Conservation (phyloP, 1,140 invertebrate genomes). For the Tetragnatha versicolor region DNA sequence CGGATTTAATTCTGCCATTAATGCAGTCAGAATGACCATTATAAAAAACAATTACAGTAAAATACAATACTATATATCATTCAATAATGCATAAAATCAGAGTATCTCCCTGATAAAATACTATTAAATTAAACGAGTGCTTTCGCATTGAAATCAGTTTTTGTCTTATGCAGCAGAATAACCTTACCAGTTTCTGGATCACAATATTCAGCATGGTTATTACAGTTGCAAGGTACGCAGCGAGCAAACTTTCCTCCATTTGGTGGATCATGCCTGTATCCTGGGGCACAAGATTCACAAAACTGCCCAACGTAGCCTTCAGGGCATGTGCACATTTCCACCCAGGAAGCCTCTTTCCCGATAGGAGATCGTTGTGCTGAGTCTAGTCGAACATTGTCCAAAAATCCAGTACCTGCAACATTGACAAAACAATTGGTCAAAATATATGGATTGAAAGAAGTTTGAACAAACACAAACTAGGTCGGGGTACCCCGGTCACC, state of each 20-base stretch:
- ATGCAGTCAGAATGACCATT: too few relatives aligned
- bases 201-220: slow-evolving; percentile 93
- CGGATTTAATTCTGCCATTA: too few relatives aligned
- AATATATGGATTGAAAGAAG: background rate
- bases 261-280: slow-evolving; percentile 87
- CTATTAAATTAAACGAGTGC: too few relatives aligned
- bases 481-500: too few relatives aligned
- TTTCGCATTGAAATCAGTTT: background rate
- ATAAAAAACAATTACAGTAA: too few relatives aligned
- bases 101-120: too few relatives aligned
- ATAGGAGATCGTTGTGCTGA: slow-evolving; percentile 82
- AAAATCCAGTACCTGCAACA: slow-evolving; percentile 77
- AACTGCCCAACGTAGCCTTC: slow-evolving; percentile 90
- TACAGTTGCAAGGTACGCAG: slow-evolving; percentile 95
- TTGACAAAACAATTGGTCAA: background rate
- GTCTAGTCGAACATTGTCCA: slow-evolving; percentile 87
- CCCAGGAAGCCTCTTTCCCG: slow-evolving; percentile 84
- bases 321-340: slow-evolving; percentile 93
- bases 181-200: slow-evolving; percentile 86
- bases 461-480: too few relatives aligned
- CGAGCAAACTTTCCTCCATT: slow-evolving; percentile 89
- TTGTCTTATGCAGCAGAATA: too few relatives aligned
- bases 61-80: too few relatives aligned
- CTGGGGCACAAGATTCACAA: slow-evolving; percentile 95
- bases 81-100: too few relatives aligned